Evolutionary conservation across 1,140 invertebrate species (phyloP).

Genomic region (Trichonephila inaurata): DNA sequence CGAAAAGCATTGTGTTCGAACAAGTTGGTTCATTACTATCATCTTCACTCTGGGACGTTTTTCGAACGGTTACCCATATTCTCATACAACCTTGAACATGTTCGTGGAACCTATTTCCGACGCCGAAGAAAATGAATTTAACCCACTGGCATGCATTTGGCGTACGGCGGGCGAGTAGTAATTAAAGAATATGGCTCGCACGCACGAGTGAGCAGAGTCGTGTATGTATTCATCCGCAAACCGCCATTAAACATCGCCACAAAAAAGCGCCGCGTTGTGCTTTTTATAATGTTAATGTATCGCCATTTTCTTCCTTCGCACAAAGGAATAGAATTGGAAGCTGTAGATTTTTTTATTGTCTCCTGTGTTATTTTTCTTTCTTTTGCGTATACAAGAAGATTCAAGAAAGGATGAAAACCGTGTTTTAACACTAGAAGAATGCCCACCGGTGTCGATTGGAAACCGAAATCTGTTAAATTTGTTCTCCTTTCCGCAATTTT

Average conservation of each 20-base stretch:
- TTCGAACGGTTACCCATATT: not conserved
- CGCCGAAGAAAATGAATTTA: constrained; percentile 46
- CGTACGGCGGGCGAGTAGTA: not conserved
- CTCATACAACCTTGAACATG: constrained; percentile 38
- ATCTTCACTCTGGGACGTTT: not conserved
- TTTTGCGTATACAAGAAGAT: not conserved
- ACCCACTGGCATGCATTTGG: constrained; percentile 43
- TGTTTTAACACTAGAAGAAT: too few relatives aligned
- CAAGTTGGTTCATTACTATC: too few relatives aligned
- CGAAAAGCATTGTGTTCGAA: too few relatives aligned
- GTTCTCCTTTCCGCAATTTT: too few relatives aligned
- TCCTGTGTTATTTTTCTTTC: not conserved
- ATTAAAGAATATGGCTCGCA: constrained; percentile 38
- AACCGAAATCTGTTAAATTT: too few relatives aligned
- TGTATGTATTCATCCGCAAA: constrained; percentile 49
- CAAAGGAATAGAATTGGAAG: not conserved
- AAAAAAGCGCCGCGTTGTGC: constrained; percentile 12
- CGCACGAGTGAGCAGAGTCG: constrained; percentile 1
- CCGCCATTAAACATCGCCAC: constrained; percentile 38
- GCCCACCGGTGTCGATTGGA: too few relatives aligned
- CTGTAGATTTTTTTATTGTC: not conserved
- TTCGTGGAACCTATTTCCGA: not conserved
- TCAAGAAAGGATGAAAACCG: not conserved
- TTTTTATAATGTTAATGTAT: constrained; percentile 10
- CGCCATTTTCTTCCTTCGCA: not conserved